Evolutionary conservation across 2,888 invertebrate genomes (phyloP).

Genomic region (Orgyia antiqua): DNA sequence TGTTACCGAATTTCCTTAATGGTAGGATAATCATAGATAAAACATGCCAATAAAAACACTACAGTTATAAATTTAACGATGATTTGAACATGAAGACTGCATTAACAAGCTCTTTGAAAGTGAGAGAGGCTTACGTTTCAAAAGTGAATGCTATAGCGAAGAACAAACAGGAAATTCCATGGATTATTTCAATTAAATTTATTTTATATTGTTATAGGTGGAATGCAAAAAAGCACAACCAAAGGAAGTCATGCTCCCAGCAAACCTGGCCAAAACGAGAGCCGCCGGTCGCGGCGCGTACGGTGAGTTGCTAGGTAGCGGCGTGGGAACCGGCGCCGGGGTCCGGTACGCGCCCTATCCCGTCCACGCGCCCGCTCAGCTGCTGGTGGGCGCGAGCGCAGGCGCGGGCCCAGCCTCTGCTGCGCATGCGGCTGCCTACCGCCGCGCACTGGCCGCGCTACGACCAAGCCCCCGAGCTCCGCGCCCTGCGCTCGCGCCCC

Average conservation of each 20-base stretch:
- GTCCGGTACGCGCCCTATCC: constrained; percentile 82
- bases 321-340: constrained; percentile 77
- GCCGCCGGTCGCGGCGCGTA: constrained; percentile 97
- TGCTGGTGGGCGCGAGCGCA: constrained; percentile 58
- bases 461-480: constrained; percentile 60
- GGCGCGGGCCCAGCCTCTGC: constrained; percentile 45
- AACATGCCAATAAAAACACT: no score
- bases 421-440: constrained; percentile 58
- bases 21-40: no score
- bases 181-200: no score
- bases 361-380: constrained; percentile 74
- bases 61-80: no score
- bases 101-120: no score
- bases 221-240: constrained; percentile 99
- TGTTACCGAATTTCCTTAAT: no score
- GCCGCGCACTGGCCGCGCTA: constrained; percentile 64
- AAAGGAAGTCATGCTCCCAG: constrained; percentile 99
- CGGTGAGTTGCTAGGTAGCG: constrained; percentile 96
- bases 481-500: constrained; percentile 57
- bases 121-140: no score
- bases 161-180: no score
- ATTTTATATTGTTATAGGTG: constrained; percentile 83
- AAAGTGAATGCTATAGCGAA: no score
- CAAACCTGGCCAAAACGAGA: constrained; percentile 96
- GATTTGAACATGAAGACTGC: no score